Evolutionary conservation across 2,888 invertebrate genomes (phyloP).

Genomic region (Eurois occulta): DNA sequence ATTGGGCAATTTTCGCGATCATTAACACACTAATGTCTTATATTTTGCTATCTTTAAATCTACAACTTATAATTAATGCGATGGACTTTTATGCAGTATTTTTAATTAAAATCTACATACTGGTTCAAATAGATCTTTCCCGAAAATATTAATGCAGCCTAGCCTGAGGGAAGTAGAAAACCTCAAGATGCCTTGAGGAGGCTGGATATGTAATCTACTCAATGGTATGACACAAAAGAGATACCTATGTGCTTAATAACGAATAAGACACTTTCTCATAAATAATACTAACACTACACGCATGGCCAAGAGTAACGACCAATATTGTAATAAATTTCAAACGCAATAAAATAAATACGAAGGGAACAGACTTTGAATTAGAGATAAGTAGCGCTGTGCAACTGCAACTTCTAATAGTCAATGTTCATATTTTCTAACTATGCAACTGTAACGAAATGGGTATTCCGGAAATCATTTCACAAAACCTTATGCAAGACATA

Average conservation of each 20-base stretch:
- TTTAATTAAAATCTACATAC: not conserved
- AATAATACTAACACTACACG: conserved; percentile 25
- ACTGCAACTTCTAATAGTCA: not conserved
- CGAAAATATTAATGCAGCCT: not conserved
- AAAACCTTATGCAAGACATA: conserved; percentile 5
- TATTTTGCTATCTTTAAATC: conserved; percentile 11
- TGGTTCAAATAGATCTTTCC: not conserved
- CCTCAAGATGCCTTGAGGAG: not conserved
- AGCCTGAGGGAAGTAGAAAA: not conserved
- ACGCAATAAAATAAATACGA: conserved; percentile 22
- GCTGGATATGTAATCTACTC: conserved; percentile 10
- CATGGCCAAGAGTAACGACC: conserved; percentile 22
- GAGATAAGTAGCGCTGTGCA: not conserved
- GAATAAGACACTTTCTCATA: not conserved
- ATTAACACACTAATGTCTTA: not conserved
- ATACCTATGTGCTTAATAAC: not conserved
- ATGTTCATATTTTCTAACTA: not conserved
- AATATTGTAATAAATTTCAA: conserved; percentile 38
- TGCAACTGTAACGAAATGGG: not conserved
- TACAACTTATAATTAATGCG: not conserved
- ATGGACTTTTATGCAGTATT: not conserved
- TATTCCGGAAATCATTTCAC: conserved; percentile 15
- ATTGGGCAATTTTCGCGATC: not conserved
- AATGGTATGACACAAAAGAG: conserved; percentile 1
- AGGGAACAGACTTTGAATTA: conserved; percentile 2